Evolutionary conservation across 2,888 invertebrate genomes (phyloP), one percentile per base, ranked within the genome.

Genomic region (Cistogaster globosa): DNA sequence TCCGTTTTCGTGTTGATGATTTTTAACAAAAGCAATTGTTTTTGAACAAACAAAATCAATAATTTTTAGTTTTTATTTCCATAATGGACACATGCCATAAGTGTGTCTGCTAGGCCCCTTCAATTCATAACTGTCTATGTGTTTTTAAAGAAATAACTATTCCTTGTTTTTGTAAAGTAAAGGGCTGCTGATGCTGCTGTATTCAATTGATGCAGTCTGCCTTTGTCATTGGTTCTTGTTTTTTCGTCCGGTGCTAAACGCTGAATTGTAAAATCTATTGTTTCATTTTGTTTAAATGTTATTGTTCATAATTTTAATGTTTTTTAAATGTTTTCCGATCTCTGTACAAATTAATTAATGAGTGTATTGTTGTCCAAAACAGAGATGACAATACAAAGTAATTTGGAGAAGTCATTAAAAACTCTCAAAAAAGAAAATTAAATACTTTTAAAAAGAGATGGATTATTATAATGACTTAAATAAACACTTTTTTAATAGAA

Each of bases 61-160:
- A 85, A 82, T 71, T 82, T 80, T 77, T 72, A 69, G 68, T 72
- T 82, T 81, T 74, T 72, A 65, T 80, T 81, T 85, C 38, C 51
- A 85, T 85, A 82, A 85, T 82, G 78, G 78, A 85, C 85, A 85
- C 85, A 85, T 85, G 82, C 82, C 85, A 85, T 78, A 85, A 85
- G 85, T 82, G 85, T 85, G 85, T 74, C 79, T 45, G 14, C 20
- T 36, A 57, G 45, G 42, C 32, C 53, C 11, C 53, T 14, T 62
- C 26, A 48, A 38, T 77, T 22, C 42, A n/a, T 1, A 42, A 36
- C 5, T 53, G 26, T 53, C 12, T 42, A 42, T 42, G 42, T 12
- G 42, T 42, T 42, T 60, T 55, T 63, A 5, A 65, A 38, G n/a
- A 55, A 63, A 63, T 55, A 55, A 32, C 63, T 42, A 32, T 45